Evolutionary conservation across 2,113 vertebrate genomes (phyloP).

Genomic region (Litocranius walleri): DNA sequence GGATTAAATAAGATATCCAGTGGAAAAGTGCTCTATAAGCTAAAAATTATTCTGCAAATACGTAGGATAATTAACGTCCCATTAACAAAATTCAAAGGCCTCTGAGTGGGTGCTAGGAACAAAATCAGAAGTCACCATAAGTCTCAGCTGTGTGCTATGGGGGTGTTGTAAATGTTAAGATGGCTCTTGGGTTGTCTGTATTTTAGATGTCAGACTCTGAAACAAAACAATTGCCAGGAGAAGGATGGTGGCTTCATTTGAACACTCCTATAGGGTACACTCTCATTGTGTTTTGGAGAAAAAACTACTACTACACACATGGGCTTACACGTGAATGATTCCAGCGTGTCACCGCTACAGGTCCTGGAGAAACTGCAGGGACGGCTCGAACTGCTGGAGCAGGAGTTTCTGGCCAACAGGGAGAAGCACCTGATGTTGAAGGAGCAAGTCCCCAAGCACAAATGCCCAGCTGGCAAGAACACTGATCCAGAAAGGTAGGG

Average conservation of each 20-base stretch:
- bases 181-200: not conserved
- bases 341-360: constrained; percentile 72
- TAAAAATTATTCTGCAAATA: not conserved
- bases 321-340: constrained; percentile 1
- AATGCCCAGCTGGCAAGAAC: constrained; percentile 77
- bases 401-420: constrained; percentile 86
- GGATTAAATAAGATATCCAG: not conserved
- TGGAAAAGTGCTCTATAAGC: not conserved
- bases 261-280: not conserved
- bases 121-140: not conserved
- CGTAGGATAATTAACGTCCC: not conserved
- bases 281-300: not conserved
- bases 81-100: not conserved
- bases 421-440: constrained; percentile 85
- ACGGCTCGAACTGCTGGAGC: constrained; percentile 86
- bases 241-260: not conserved
- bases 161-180: not conserved
- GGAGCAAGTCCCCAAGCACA: constrained; percentile 83
- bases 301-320: not conserved
- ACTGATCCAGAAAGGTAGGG: constrained; percentile 96
- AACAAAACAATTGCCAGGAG: not conserved
- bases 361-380: constrained; percentile 86
- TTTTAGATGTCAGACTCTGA: not conserved
- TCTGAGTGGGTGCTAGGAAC: not conserved
- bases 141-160: not conserved